phyloP scores from a whole-genome alignment of 2,797 vertebrate species.

The Allobates femoralis region DNA sequence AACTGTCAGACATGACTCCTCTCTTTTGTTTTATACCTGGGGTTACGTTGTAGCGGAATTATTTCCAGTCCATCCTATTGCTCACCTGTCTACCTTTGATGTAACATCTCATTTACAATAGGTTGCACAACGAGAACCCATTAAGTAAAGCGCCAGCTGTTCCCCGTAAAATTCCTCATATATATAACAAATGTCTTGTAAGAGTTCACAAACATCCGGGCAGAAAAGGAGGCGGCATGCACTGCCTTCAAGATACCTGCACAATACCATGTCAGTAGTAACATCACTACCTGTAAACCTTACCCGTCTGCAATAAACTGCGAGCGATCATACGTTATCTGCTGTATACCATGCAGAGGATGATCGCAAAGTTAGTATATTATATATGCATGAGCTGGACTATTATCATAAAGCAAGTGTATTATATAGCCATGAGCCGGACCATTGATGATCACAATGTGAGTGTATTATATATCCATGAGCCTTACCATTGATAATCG shows the following conservation, averaged over 20 bases:
- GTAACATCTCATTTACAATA: not conserved
- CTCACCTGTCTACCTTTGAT: not conserved
- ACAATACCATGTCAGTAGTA: not conserved
- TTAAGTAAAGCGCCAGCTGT: constrained; percentile 4
- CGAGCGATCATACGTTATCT: not conserved
- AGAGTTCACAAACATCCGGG: not conserved
- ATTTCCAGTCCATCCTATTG: not conserved
- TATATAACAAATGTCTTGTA: constrained; percentile 4
- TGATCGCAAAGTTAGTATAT: too few relatives aligned
- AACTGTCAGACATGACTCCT: not conserved
- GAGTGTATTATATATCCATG: too few relatives aligned
- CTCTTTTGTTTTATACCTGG: not conserved
- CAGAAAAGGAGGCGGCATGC: not conserved
- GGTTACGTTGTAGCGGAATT: not conserved
- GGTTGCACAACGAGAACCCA: not conserved
- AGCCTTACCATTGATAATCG: too few relatives aligned
- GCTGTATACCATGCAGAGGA: not conserved
- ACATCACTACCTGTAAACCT: not conserved
- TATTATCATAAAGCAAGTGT: too few relatives aligned
- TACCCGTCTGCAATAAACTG: not conserved
- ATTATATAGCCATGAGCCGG: too few relatives aligned
- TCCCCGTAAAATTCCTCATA: not conserved
- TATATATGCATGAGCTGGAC: too few relatives aligned
- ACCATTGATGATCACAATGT: too few relatives aligned
- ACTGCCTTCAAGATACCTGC: not conserved